These are phyloP conservation scores for Lottia scabra DNA, from an alignment of 2,888 invertebrate species.

Conservation along the genomic window DNA sequence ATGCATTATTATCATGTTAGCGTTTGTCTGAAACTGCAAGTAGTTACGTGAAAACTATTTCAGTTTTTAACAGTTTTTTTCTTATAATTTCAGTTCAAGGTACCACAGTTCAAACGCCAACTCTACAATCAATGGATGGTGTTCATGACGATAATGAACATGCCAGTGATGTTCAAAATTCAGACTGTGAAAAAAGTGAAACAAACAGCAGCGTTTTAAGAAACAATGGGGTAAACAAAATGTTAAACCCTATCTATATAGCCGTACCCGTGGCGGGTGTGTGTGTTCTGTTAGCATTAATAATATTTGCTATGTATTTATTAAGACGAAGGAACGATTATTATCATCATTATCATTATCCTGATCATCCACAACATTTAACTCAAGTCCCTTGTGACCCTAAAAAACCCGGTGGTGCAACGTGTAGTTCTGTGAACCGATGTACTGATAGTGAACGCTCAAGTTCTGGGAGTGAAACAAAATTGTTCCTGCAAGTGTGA, in stretches of 20 bases:
- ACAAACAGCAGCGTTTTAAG: background rate
- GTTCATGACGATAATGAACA: too few relatives aligned
- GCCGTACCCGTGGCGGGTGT: slow-evolving; percentile 67
- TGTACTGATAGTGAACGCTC: slow-evolving; percentile 63
- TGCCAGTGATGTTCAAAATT: slow-evolving; percentile 1
- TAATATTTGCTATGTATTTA: slow-evolving; percentile 66
- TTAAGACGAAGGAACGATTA: slow-evolving; percentile 58
- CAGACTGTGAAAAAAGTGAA: slow-evolving; percentile 15
- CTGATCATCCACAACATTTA: slow-evolving; percentile 41
- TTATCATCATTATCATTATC: slow-evolving; percentile 53
- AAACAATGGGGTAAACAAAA: slow-evolving; percentile 30
- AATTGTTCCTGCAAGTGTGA: slow-evolving; percentile 56
- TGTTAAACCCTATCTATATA: slow-evolving; percentile 67
- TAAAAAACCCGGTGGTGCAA: slow-evolving; percentile 19
- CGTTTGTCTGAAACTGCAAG: too few relatives aligned
- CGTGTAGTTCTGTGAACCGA: slow-evolving; percentile 50
- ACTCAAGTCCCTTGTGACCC: slow-evolving; percentile 6
- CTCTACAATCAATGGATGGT: too few relatives aligned
- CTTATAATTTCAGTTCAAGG: too few relatives aligned
- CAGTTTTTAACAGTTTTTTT: too few relatives aligned
- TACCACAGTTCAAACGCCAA: too few relatives aligned
- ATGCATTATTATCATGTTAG: too few relatives aligned
- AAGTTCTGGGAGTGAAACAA: slow-evolving; percentile 62
- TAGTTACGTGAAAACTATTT: too few relatives aligned
- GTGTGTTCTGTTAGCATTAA: slow-evolving; percentile 64